Percentiles rank a stretch among this genome's conserved stretches.
phyloP scores from a whole-genome alignment of 2,113 vertebrate species.

The Sinocyclocheilus maitianheensis region DNA sequence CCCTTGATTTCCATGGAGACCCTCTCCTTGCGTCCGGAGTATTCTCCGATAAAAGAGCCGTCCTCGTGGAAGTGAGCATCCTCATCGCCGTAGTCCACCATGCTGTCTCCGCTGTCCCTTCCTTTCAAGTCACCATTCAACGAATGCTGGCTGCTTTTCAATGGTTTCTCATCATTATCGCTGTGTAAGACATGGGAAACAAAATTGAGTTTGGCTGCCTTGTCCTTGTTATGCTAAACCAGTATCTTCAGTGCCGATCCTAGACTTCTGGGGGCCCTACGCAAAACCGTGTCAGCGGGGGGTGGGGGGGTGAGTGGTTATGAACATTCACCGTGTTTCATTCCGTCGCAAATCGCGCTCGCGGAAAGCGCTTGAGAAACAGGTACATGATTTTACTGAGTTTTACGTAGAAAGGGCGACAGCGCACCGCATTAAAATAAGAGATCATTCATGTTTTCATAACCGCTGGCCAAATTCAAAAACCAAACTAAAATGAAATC shows the following conservation, averaged over 20 bases:
- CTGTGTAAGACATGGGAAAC: constrained; percentile 61
- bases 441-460: too few species aligned
- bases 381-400: too few species aligned
- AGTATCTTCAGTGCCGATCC: neutral
- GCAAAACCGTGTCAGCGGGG: too few species aligned
- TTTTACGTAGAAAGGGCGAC: too few species aligned
- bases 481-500: too few species aligned
- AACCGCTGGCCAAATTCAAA: too few species aligned
- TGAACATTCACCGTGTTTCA: too few species aligned
- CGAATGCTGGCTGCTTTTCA: constrained; percentile 89
- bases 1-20: constrained; percentile 86
- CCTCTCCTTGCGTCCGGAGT: constrained; percentile 87
- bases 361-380: too few species aligned
- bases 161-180: constrained; percentile 95
- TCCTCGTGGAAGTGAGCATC: constrained; percentile 95
- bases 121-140: constrained; percentile 84
- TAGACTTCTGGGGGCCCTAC: too few species aligned
- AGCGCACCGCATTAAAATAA: too few species aligned
- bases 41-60: constrained; percentile 96
- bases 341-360: too few species aligned
- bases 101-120: constrained; percentile 90
- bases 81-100: constrained; percentile 93
- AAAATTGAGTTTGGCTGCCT: neutral
- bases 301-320: too few species aligned
- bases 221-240: neutral